Conservation (phyloP, 2,113 vertebrate species). For the Sporophila hypoxantha region DNA sequence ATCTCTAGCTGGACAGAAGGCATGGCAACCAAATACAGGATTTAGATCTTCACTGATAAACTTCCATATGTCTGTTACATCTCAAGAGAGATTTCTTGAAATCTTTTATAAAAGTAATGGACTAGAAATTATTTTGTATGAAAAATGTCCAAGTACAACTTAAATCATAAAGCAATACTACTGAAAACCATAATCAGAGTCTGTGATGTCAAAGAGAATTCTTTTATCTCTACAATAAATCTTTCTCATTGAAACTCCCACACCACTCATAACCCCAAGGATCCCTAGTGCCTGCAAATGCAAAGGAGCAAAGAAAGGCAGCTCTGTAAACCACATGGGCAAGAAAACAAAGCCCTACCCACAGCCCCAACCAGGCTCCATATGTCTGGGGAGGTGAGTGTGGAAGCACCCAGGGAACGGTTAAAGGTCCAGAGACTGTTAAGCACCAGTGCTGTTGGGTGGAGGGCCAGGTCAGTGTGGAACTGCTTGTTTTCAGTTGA, state of each 20-base stretch:
- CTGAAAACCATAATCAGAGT: not conserved
- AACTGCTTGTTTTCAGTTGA: not conserved
- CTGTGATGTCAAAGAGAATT: not conserved
- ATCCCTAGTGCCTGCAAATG: not conserved
- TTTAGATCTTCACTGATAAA: not conserved
- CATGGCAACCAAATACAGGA: not conserved
- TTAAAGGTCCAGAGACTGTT: not conserved
- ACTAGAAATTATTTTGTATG: not conserved
- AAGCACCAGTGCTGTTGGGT: not conserved
- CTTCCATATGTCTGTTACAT: not conserved
- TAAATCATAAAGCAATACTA: not conserved
- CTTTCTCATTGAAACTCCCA: not conserved
- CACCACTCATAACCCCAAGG: not conserved
- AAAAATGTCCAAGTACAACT: not conserved
- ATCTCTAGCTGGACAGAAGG: not conserved
- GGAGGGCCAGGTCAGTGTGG: not conserved
- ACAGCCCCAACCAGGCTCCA: not conserved
- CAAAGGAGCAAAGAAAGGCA: not conserved
- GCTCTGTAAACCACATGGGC: not conserved
- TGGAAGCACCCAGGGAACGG: not conserved
- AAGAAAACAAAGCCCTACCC: not conserved
- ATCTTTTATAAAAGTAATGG: not conserved
- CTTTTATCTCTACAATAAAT: not conserved
- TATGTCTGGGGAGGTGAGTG: not conserved
- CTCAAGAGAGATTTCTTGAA: not conserved